Evolutionary conservation across 1,140 invertebrate genomes (phyloP).

Genomic region (Cydia pomonella): DNA sequence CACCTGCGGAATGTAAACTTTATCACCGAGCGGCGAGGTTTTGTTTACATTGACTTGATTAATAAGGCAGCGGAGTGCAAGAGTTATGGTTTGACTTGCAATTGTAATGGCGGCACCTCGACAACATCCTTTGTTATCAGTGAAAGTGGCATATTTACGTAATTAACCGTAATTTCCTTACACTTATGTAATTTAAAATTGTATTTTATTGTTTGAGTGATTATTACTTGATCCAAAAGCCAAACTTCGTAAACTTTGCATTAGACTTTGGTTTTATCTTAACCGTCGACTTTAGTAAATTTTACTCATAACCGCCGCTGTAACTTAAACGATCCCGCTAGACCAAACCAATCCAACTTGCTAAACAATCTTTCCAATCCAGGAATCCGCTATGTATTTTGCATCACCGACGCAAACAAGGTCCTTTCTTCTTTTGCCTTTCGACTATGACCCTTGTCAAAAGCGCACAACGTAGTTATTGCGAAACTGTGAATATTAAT

Average conservation of each 20-base stretch:
- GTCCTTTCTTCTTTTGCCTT: too few species aligned
- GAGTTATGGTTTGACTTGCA: background rate
- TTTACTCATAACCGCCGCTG: background rate
- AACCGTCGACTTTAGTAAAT: too few species aligned
- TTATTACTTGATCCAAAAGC: background rate
- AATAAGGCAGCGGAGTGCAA: background rate
- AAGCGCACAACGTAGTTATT: background rate
- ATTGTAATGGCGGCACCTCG: conserved; percentile 20
- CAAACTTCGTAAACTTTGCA: background rate
- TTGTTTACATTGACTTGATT: background rate
- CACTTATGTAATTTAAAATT: background rate
- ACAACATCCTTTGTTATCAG: conserved; percentile 30
- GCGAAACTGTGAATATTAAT: background rate
- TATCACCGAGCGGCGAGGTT: background rate
- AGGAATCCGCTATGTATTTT: background rate
- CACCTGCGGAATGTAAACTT: background rate
- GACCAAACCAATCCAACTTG: conserved; percentile 1
- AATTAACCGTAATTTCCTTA: conserved; percentile 5
- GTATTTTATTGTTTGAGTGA: background rate
- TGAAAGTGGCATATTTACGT: conserved; percentile 20
- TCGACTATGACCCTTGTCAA: too few species aligned
- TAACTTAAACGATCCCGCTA: background rate
- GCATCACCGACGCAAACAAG: too few species aligned
- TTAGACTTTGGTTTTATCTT: too few species aligned
- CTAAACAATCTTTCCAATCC: conserved; percentile 1